phyloP scores from a whole-genome alignment of 2,113 vertebrate genomes.

The Xiphias gladius region DNA sequence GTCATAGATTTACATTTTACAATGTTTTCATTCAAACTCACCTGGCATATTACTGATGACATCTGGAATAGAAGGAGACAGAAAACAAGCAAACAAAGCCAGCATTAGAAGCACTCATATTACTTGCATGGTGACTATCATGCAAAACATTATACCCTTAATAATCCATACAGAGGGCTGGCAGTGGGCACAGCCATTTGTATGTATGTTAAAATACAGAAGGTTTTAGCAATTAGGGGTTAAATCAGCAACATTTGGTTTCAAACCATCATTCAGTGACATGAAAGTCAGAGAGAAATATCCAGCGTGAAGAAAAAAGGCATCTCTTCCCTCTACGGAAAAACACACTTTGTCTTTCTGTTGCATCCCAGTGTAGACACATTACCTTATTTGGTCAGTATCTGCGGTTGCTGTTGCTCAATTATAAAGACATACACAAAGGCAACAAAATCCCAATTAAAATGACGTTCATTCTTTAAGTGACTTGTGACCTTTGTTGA shows the following conservation, averaged over 20 bases:
- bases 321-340: not conserved
- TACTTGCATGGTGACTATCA: conserved; percentile 90
- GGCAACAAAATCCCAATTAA: not conserved
- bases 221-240: not conserved
- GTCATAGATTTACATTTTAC: not conserved
- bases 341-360: not conserved
- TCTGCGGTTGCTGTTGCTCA: not conserved
- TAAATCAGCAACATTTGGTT: conserved; percentile 1
- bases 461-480: not conserved
- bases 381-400: not conserved
- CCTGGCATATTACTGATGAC: conserved; percentile 92
- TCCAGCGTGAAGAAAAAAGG: not conserved
- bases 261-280: not conserved
- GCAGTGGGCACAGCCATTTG: conserved; percentile 72
- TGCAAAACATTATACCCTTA: conserved; percentile 80
- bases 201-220: conserved; percentile 67
- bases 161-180: conserved; percentile 78
- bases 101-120: conserved; percentile 83
- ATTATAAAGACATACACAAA: not conserved
- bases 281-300: conserved; percentile 2
- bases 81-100: conserved; percentile 67
- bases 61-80: conserved; percentile 87
- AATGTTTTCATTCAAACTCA: conserved; percentile 84
- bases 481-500: not conserved
- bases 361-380: not conserved